Evolutionary conservation across 2,888 invertebrate species (phyloP).

Genomic region (Ornithoptera alexandrae): DNA sequence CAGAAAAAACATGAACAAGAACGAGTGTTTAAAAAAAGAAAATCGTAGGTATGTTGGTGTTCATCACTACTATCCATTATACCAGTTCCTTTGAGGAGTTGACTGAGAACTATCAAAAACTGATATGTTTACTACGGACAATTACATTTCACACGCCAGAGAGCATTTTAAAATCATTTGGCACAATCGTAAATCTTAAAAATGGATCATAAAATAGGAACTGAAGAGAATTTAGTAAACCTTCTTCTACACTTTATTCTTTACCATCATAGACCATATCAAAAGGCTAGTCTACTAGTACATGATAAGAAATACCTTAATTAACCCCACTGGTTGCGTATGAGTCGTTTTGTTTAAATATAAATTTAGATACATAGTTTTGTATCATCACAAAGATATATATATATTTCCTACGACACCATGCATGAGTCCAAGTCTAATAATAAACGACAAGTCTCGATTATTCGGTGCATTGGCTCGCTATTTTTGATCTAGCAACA

Average conservation of each 20-base stretch:
- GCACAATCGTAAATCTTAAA: slow-evolving; percentile 53
- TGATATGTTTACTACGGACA: slow-evolving; percentile 49
- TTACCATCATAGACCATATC: no score
- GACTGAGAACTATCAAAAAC: not conserved
- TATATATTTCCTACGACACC: not conserved
- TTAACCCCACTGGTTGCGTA: slow-evolving; percentile 30
- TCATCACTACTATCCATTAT: no score
- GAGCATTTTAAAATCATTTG: slow-evolving; percentile 46
- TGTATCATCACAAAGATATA: slow-evolving; percentile 1
- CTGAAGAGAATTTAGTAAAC: no score
- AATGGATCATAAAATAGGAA: no score
- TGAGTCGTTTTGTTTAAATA: slow-evolving; percentile 38
- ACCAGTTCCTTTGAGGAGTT: not conserved
- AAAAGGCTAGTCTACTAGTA: no score
- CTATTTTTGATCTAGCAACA: slow-evolving; percentile 21
- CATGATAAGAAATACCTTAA: slow-evolving; percentile 16
- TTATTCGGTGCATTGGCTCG: slow-evolving; percentile 18
- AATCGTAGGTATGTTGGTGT: no score
- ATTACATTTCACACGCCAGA: slow-evolving; percentile 24
- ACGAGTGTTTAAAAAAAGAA: no score
- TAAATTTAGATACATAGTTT: not conserved
- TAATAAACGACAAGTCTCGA: slow-evolving; percentile 15
- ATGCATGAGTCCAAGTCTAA: slow-evolving; percentile 15
- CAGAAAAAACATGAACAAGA: no score
- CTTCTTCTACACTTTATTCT: no score